Evolutionary conservation across 2,113 vertebrate species (phyloP), one percentile per base, ranked within the genome.

Genomic region (Hippopotamus amphibius): DNA sequence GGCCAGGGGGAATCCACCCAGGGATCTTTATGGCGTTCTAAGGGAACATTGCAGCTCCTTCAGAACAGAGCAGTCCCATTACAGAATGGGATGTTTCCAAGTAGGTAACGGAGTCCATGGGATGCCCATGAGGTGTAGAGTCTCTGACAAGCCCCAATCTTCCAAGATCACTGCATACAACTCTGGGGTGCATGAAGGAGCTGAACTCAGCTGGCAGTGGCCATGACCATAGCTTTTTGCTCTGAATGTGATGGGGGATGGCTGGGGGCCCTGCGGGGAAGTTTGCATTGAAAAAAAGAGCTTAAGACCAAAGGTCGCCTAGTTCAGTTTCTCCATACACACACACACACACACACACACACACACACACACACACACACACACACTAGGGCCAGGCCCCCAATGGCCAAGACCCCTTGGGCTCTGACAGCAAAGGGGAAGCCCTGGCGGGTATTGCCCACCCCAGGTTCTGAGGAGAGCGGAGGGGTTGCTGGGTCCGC

Each of bases 291-390:
- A 77, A 43, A 92, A 82, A 82, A 0, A 65, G 7, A 91, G 59
- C 63, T 65, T 24, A 65, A 83, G 63, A 63, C 55, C 53, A 50
- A 72, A 80, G 21, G 48, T 41, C 22, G 28, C 55, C 37, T 65
- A 61, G 46, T n/a, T 95, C 83, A 46, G 43, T 79, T 95, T 96
- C 74, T 68, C 81, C 46, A 57, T 0, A n/a, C n/a, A n/a, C n/a
- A n/a, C n/a, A n/a, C n/a, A n/a, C n/a, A n/a, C n/a, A n/a, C n/a
- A n/a, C n/a, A n/a, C n/a, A n/a, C n/a, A n/a, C n/a, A n/a, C n/a
- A n/a, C n/a, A n/a, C n/a, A n/a, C n/a, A n/a, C n/a, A n/a, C n/a
- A n/a, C n/a, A n/a, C n/a, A n/a, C n/a, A n/a, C n/a, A n/a, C n/a
- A n/a, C n/a, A n/a, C n/a, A n/a, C n/a, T n/a, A n/a, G n/a, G n/a